Percentiles rank a stretch among this genome's conserved stretches.
phyloP scores from a whole-genome alignment of 2,888 invertebrate genomes.

The Neoitamus cyanurus region DNA sequence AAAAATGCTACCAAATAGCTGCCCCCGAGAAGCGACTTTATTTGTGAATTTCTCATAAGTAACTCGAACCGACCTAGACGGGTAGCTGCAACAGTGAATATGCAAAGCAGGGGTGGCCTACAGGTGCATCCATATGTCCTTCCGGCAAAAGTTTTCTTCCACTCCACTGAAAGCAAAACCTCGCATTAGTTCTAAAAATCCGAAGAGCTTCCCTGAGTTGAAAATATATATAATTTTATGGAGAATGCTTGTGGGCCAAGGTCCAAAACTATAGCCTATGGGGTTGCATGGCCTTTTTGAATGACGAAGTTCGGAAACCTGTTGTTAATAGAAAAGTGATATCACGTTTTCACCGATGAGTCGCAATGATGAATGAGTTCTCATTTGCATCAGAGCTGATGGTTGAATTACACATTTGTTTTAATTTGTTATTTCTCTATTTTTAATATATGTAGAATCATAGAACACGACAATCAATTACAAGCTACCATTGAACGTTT shows the following conservation, averaged over 20 bases:
- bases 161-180: neutral
- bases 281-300: no score
- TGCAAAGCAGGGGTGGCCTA: neutral
- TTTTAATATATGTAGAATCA: no score
- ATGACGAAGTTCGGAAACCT: no score
- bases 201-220: neutral
- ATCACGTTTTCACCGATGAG: no score
- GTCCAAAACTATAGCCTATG: neutral
- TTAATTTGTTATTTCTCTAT: no score
- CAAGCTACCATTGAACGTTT: no score
- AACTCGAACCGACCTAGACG: neutral
- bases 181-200: neutral
- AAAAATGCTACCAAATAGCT: neutral
- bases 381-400: no score
- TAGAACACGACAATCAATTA: no score
- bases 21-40: neutral
- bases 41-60: neutral
- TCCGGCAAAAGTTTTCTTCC: neutral
- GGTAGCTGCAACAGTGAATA: neutral
- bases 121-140: neutral
- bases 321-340: no score
- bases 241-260: neutral
- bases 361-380: no score
- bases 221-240: neutral
- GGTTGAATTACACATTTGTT: no score